Evolutionary conservation across 2,888 invertebrate genomes (phyloP).

Genomic region (Drosophila affinis): DNA sequence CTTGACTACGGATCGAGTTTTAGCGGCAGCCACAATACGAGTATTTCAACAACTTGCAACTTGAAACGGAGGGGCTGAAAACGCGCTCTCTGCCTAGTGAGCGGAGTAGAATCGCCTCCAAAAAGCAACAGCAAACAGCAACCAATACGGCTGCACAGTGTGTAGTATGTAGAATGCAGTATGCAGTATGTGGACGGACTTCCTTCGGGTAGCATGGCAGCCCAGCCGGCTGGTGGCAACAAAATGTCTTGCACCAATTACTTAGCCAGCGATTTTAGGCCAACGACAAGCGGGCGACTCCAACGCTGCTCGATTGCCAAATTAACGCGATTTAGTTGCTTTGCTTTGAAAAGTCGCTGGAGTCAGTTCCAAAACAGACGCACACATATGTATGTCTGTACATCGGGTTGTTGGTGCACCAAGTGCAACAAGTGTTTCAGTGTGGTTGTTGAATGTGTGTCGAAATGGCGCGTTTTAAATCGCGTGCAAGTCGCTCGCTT

Average conservation of each 20-base stretch:
- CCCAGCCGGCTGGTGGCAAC: too few species aligned
- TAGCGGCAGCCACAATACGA: conserved; percentile 14
- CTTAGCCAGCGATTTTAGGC: conserved; percentile 58
- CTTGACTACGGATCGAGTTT: conserved; percentile 52
- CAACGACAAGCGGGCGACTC: conserved; percentile 29
- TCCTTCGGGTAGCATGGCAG: conserved; percentile 19
- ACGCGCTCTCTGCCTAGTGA: conserved; percentile 34
- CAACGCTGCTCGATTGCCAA: conserved; percentile 59
- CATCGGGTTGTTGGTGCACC: conserved; percentile 35
- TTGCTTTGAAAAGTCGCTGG: conserved; percentile 49
- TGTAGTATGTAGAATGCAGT: conserved; percentile 1
- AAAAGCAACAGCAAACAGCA: conserved; percentile 16
- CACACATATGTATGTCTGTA: conserved; percentile 11
- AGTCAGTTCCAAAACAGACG: conserved; percentile 23
- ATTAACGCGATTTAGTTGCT: conserved; percentile 66
- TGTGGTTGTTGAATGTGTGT: conserved; percentile 27
- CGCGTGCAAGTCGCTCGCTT: conserved; percentile 59
- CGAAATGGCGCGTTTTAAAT: conserved; percentile 61
- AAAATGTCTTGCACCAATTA: conserved; percentile 77
- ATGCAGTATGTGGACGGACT: conserved; percentile 21
- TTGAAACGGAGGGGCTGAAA: conserved; percentile 51
- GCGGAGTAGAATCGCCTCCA: conserved; percentile 36
- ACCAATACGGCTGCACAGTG: neutral
- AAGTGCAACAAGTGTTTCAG: conserved; percentile 52
- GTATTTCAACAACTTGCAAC: conserved; percentile 50